Conservation (phyloP, 2,113 vertebrate species). For the Grammomys surdaster region DNA sequence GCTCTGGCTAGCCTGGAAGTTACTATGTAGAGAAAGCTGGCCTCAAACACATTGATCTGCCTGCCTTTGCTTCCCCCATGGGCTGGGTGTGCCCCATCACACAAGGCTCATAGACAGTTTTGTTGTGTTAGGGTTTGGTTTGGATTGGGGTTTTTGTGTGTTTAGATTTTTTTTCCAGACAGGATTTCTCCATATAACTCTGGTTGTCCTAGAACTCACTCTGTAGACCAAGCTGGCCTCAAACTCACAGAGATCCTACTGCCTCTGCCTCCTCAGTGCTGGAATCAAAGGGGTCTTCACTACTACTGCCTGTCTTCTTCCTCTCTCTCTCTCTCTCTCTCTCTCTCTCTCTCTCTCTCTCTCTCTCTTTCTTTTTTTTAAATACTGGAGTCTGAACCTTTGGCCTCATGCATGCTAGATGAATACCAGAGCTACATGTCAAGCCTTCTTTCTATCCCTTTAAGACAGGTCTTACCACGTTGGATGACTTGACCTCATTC, state of each 20-base stretch:
- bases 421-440: not conserved
- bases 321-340: too few relatives aligned
- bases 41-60: not conserved
- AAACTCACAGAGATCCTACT: not conserved
- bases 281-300: too few relatives aligned
- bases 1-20: not conserved
- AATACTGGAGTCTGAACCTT: not conserved
- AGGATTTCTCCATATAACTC: not conserved
- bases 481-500: not conserved
- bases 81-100: not conserved
- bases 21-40: not conserved
- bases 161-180: not conserved
- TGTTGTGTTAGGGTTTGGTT: not conserved
- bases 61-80: not conserved
- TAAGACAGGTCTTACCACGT: not conserved
- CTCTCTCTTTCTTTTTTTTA: too few relatives aligned
- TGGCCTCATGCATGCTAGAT: not conserved
- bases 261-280: too few relatives aligned
- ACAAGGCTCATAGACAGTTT: not conserved
- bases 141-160: not conserved
- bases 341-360: too few relatives aligned
- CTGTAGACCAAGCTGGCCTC: not conserved
- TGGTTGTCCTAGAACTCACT: not conserved
- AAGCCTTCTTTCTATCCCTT: not conserved
- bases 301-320: too few relatives aligned